phyloP scores from a whole-genome alignment of 2,113 vertebrate genomes.

The Oncorhynchus mykiss region DNA sequence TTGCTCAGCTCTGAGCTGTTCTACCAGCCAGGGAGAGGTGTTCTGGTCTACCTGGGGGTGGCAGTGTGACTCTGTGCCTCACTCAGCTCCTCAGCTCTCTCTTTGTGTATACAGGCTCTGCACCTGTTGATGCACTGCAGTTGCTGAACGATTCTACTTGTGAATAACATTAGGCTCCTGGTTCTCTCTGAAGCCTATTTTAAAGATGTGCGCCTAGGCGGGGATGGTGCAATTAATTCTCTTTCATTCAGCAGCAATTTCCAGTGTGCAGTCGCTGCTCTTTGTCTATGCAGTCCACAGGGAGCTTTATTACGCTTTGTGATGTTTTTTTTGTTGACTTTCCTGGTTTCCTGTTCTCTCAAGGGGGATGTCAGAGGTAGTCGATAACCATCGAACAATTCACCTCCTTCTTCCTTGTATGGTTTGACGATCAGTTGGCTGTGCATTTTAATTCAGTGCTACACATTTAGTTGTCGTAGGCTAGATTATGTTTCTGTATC shows the following conservation, averaged over 20 bases:
- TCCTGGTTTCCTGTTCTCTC: background rate
- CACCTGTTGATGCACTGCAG: constrained; percentile 44
- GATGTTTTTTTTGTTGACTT: background rate
- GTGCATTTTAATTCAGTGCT: background rate
- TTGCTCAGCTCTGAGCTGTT: background rate
- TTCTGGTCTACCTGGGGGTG: constrained; percentile 38
- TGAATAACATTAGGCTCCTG: constrained; percentile 27
- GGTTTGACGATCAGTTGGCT: background rate
- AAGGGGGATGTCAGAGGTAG: background rate
- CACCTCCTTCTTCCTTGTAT: background rate
- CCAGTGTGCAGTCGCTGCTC: background rate
- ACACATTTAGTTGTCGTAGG: background rate
- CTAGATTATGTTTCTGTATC: background rate
- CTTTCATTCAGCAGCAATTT: constrained; percentile 9
- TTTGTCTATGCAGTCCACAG: background rate
- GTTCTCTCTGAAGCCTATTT: background rate
- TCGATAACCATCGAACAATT: background rate
- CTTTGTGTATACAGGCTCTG: background rate
- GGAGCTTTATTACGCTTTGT: background rate
- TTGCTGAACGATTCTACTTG: constrained; percentile 1
- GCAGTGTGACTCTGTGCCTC: constrained; percentile 42
- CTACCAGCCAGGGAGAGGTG: background rate
- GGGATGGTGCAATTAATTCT: constrained; percentile 10
- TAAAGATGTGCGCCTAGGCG: constrained; percentile 11
- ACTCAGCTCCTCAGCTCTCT: background rate